Evolutionary conservation across 2,888 invertebrate genomes (phyloP).

Genomic region (Cheilosia soror): DNA sequence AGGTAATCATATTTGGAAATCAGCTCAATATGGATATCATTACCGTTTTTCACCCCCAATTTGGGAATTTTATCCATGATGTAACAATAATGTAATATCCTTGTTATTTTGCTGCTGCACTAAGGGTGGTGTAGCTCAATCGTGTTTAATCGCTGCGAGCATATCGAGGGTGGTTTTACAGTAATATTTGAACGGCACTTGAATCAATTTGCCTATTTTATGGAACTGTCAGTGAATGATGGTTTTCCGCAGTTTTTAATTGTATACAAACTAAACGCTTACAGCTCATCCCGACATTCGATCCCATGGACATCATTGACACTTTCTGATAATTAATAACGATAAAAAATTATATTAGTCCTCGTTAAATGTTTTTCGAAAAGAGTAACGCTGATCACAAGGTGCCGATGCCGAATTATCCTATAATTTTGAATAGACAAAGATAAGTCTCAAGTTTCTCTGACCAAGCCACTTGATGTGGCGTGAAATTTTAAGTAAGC

Average conservation of each 20-base stretch:
- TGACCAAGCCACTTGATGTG: slow-evolving; percentile 59
- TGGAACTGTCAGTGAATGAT: slow-evolving; percentile 72
- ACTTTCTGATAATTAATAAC: slow-evolving; percentile 52
- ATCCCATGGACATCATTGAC: slow-evolving; percentile 32
- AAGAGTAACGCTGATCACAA: slow-evolving; percentile 9
- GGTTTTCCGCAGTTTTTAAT: slow-evolving; percentile 37
- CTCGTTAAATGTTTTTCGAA: slow-evolving; percentile 1
- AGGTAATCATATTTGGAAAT: slow-evolving; percentile 74
- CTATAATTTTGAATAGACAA: slow-evolving; percentile 21
- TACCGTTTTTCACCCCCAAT: slow-evolving; percentile 75
- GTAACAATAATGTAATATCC: slow-evolving; percentile 75
- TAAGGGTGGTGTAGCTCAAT: slow-evolving; percentile 72
- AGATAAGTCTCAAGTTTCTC: slow-evolving; percentile 63
- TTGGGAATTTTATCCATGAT: slow-evolving; percentile 74
- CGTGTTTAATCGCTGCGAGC: slow-evolving; percentile 66
- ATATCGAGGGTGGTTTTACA: slow-evolving; percentile 67
- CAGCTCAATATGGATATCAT: slow-evolving; percentile 76
- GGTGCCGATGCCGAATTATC: slow-evolving; percentile 46
- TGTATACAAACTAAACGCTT: slow-evolving; percentile 20
- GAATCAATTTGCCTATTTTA: slow-evolving; percentile 71
- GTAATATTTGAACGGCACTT: slow-evolving; percentile 51
- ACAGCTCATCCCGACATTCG: slow-evolving; percentile 6
- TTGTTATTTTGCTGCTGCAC: slow-evolving; percentile 70
- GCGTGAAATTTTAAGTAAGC: slow-evolving; percentile 56
- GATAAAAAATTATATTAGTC: slow-evolving; percentile 56